Conservation (phyloP, 2,113 vertebrate genomes). For the Rhodinocichla rosea region DNA sequence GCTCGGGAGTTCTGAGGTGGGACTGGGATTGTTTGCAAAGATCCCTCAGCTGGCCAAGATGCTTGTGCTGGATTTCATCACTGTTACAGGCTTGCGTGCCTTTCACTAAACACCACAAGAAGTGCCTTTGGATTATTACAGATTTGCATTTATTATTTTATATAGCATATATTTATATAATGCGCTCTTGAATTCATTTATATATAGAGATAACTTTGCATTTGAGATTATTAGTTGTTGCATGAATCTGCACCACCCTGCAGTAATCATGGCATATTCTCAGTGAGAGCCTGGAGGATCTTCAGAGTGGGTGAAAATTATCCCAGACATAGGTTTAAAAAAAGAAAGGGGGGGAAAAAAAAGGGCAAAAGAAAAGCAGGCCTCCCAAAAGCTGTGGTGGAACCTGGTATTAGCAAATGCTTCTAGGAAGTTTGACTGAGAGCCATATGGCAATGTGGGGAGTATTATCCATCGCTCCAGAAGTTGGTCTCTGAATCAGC, state of each 20-base stretch:
- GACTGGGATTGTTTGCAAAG: neutral
- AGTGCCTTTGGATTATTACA: neutral
- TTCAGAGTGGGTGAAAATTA: slow-evolving; percentile 39
- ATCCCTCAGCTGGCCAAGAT: neutral
- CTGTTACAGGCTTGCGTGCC: neutral
- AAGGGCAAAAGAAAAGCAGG: slow-evolving; percentile 11
- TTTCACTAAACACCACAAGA: neutral
- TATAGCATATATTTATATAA: neutral
- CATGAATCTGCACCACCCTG: neutral
- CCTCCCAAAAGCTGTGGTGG: slow-evolving; percentile 52
- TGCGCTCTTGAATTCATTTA: neutral
- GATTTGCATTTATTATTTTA: neutral
- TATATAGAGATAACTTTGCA: neutral
- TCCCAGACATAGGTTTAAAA: slow-evolving; percentile 5
- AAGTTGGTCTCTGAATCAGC: slow-evolving; percentile 63
- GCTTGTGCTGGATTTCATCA: neutral
- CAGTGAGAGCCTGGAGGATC: neutral
- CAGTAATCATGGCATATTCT: neutral
- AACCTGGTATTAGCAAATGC: slow-evolving; percentile 43
- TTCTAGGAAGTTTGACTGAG: slow-evolving; percentile 63
- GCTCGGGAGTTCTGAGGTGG: neutral
- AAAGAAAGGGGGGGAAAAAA: neutral
- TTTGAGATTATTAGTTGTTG: neutral
- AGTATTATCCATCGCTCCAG: slow-evolving; percentile 52
- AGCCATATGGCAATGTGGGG: slow-evolving; percentile 63